Base-by-base conservation (phyloP, 2,113 vertebrate genomes). In the Callorhinus ursinus region DNA sequence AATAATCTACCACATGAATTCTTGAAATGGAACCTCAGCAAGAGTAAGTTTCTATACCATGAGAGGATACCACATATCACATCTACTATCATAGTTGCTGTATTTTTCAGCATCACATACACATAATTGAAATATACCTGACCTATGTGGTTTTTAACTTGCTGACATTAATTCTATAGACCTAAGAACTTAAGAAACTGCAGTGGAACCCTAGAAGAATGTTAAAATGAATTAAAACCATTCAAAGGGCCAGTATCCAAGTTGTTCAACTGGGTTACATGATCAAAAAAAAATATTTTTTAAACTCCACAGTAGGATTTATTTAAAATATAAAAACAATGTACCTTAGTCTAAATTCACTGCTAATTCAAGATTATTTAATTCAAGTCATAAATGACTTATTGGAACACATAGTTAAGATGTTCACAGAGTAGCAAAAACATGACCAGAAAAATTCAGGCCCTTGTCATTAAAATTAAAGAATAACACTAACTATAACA, bases 201-300 rank as follows among this genome's bases (percentile, higher is more conserved):
- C 51, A 83, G 21, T 67, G 42, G 15, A 88, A 51, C 39, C 69
- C 57, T 69, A 39, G n/a, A 82, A 76, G 21, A 88, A 88, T 24
- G 46, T 61, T 92, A 82, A 95, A 96, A 91, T 51, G 74, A 96
- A 57, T 21, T 94, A 57, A 76, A 85, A 87, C n/a, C 55, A 90
- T 7, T 61, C 2, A 74, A 31, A 90, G 46, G 65, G 18, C 88
- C 63, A 82, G 26, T 90, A 76, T 67, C 33, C 28, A 91, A 59
- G 21, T 24, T 69, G 26, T 69, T 83, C 67, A 69, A 77, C 21
- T 95, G 42, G 4, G 33, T 88, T 53, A 57, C 1, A 69, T 26
- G 92, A 67, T 5, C 31, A 21, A 90, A 90, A 85, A 90, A 46
- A 18, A 26, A 80, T 55, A 39, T 39, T 39, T 55, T 86, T 90